These are phyloP conservation scores for Synergus japonicus DNA, from an alignment of 2,888 invertebrate genomes.

Conservation along the genomic window DNA sequence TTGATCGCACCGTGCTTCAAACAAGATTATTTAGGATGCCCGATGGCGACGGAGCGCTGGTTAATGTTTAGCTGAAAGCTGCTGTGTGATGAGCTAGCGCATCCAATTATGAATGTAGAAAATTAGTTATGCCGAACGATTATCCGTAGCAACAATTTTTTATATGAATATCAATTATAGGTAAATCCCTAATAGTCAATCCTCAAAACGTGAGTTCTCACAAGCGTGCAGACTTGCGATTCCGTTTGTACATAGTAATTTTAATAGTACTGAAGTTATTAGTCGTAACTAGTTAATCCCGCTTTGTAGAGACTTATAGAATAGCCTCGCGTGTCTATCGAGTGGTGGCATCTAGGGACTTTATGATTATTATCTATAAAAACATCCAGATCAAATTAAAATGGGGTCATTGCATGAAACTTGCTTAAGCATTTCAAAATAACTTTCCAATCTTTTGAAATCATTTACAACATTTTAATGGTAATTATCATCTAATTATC, in stretches of 20 bases:
- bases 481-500: background rate
- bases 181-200: constrained; percentile 18
- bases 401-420: background rate
- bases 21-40: background rate
- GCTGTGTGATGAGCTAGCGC: constrained; percentile 57
- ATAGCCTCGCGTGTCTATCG: background rate
- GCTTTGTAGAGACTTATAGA: background rate
- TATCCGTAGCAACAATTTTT: constrained; percentile 45
- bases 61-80: constrained; percentile 58
- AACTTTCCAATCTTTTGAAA: background rate
- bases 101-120: constrained; percentile 45
- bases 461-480: background rate
- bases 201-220: background rate
- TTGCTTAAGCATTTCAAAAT: background rate
- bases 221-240: background rate
- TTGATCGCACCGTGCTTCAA: constrained; percentile 34
- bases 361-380: background rate
- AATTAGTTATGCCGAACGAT: background rate
- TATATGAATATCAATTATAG: constrained; percentile 40
- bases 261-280: background rate
- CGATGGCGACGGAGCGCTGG: constrained; percentile 55
- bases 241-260: constrained; percentile 25
- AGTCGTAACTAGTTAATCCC: background rate
- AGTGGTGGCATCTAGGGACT: background rate
- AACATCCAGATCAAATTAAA: background rate